Evolutionary conservation across 2,888 invertebrate species (phyloP).

Genomic region (Hetaerina titia): DNA sequence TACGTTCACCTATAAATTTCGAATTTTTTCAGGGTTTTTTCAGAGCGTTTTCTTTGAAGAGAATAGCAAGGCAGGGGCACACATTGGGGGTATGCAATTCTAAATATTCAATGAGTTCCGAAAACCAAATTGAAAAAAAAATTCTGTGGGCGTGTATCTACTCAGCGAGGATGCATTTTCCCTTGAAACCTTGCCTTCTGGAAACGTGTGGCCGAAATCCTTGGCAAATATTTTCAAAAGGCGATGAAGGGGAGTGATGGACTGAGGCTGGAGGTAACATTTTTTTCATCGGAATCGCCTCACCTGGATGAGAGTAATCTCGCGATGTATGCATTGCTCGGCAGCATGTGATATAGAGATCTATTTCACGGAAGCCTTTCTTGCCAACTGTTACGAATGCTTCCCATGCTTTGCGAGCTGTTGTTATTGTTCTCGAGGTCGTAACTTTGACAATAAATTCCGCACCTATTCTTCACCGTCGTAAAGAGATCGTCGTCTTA

Average conservation of each 20-base stretch:
- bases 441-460: slow-evolving; percentile 27
- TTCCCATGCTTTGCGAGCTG: not conserved
- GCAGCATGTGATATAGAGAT: not conserved
- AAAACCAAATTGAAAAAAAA: too few species aligned
- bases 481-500: not conserved
- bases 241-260: not conserved
- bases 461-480: slow-evolving; percentile 15
- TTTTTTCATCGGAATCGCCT: not conserved
- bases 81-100: too few species aligned
- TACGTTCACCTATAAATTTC: too few species aligned
- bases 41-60: too few species aligned
- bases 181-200: too few species aligned
- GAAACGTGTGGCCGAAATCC: not conserved
- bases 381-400: slow-evolving; percentile 22
- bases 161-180: too few species aligned
- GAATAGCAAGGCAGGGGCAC: too few species aligned
- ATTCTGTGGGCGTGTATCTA: too few species aligned
- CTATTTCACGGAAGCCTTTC: slow-evolving; percentile 19
- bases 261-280: not conserved
- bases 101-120: too few species aligned
- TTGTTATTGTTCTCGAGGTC: slow-evolving; percentile 7
- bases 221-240: not conserved
- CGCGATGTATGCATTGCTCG: not conserved
- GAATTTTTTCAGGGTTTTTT: too few species aligned
- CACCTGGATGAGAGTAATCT: not conserved